Evolutionary conservation across 2,797 vertebrate genomes (phyloP).

Genomic region (Etheostoma nigrum): DNA sequence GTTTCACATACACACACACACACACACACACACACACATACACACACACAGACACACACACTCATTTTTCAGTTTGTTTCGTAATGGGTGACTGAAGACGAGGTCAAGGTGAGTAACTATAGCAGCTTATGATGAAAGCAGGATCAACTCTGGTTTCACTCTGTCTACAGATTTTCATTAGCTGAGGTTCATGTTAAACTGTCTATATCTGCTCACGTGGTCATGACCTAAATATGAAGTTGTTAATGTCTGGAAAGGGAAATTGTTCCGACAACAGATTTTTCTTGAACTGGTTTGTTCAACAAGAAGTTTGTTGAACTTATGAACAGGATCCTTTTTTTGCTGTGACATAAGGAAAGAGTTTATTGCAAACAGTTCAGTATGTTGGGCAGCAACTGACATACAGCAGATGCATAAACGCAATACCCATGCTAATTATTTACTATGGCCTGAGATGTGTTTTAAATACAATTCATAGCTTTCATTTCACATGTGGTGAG

Average conservation of each 20-base stretch:
- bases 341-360: not conserved
- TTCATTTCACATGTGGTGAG: slow-evolving; percentile 32
- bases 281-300: slow-evolving; percentile 15
- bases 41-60: slow-evolving; percentile 15
- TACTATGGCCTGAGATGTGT: slow-evolving; percentile 28
- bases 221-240: slow-evolving; percentile 8
- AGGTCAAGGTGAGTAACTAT: slow-evolving; percentile 30
- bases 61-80: too few relatives aligned
- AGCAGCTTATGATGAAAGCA: slow-evolving; percentile 34
- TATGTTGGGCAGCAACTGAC: slow-evolving; percentile 4
- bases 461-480: slow-evolving; percentile 47
- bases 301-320: not conserved
- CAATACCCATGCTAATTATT: slow-evolving; percentile 16
- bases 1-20: slow-evolving; percentile 6
- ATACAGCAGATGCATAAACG: not conserved
- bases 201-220: slow-evolving; percentile 9
- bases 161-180: slow-evolving; percentile 31
- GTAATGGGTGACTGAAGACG: too few relatives aligned
- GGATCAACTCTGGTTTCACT: slow-evolving; percentile 45
- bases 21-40: slow-evolving; percentile 2
- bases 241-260: slow-evolving; percentile 12
- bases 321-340: not conserved
- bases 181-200: slow-evolving; percentile 21
- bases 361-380: not conserved
- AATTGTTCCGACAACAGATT: not conserved